Evolutionary conservation across 2,888 invertebrate species (phyloP).

Genomic region (Melitaea athalia): DNA sequence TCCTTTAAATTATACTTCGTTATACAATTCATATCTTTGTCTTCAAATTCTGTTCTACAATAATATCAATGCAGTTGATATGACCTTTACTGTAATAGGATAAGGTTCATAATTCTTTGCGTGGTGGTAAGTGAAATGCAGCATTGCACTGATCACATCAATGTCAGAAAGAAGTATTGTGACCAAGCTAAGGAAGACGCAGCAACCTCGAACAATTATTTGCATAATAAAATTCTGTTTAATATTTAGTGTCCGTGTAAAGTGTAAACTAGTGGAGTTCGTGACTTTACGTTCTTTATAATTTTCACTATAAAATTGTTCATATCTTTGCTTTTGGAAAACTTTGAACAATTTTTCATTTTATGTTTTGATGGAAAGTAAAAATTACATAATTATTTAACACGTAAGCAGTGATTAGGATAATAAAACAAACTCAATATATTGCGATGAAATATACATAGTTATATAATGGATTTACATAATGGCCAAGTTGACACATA

Average conservation of each 20-base stretch:
- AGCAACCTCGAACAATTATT: constrained; percentile 43
- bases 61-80: constrained; percentile 9
- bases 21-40: constrained; percentile 20
- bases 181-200: constrained; percentile 44
- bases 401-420: too few species aligned
- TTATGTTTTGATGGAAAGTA: too few species aligned
- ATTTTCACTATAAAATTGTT: constrained; percentile 26
- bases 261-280: constrained; percentile 31
- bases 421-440: too few species aligned
- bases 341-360: too few species aligned
- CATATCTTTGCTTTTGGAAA: background rate
- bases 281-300: constrained; percentile 46
- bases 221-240: constrained; percentile 46
- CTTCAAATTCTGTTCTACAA: constrained; percentile 32
- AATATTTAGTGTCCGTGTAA: constrained; percentile 43
- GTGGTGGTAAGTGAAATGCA: background rate
- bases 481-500: too few species aligned
- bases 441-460: too few species aligned
- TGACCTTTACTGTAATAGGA: background rate
- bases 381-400: too few species aligned
- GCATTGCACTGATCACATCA: constrained; percentile 44
- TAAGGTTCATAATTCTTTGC: constrained; percentile 26
- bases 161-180: constrained; percentile 48
- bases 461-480: too few species aligned
- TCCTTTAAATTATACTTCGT: background rate